A percentile compares a stretch with the other conserved stretches of the same genome.
Conservation (phyloP, 2,797 vertebrate genomes). For the Rhodeus uyekii region DNA sequence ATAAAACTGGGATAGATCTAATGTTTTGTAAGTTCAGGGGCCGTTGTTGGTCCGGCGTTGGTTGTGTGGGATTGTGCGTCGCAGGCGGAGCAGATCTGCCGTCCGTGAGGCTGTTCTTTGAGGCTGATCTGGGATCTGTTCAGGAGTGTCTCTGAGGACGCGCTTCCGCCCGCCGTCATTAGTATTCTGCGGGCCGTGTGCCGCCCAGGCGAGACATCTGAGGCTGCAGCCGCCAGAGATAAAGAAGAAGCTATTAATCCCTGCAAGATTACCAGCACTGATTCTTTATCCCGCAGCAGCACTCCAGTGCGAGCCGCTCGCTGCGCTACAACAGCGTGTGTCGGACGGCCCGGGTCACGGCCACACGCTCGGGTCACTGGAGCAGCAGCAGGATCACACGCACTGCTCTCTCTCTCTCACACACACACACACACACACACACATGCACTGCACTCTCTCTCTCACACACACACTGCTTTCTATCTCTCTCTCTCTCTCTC, state of each 20-base stretch:
- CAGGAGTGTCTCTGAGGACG: constrained; percentile 21
- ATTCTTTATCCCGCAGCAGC: constrained; percentile 97
- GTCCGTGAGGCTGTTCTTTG: neutral
- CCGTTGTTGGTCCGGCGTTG: no score
- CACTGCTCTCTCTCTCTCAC: no score
- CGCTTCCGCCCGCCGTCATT: constrained; percentile 75
- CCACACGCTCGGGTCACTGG: neutral
- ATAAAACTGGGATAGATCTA: no score
- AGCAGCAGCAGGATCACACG: no score
- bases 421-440: no score
- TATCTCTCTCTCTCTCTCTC: no score
- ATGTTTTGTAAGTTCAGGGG: no score
- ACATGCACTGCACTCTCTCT: no score
- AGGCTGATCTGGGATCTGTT: constrained; percentile 31
- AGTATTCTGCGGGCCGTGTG: constrained; percentile 96
- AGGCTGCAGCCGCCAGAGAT: constrained; percentile 95
- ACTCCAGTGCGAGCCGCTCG: constrained; percentile 92
- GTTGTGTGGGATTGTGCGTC: no score
- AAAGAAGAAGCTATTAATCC: constrained; percentile 99
- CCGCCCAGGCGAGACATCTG: constrained; percentile 95
- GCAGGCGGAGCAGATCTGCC: constrained; percentile 74
- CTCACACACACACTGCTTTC: no score
- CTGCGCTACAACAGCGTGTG: constrained; percentile 75
- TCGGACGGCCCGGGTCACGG: constrained; percentile 51
- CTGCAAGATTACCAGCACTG: constrained; percentile 96